These are phyloP conservation scores for Leistus spinibarbis DNA, from an alignment of 2,888 invertebrate species.

Conservation along the genomic window DNA sequence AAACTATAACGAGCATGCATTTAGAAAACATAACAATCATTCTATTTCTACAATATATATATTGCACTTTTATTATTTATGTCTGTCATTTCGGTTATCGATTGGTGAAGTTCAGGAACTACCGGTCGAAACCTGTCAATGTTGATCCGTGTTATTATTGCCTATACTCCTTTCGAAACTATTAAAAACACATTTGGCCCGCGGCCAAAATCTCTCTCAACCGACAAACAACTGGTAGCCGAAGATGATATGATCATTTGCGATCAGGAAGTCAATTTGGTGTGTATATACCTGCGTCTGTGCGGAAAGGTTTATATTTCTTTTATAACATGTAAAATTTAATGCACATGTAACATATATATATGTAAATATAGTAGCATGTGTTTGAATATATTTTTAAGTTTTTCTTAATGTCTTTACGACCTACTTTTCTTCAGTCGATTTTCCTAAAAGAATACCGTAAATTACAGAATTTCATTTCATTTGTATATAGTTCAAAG, in stretches of 20 bases:
- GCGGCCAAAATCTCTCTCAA: conserved; percentile 16
- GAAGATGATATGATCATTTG: conserved; percentile 17
- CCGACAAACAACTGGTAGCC: conserved; percentile 16
- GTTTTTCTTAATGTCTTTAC: conserved; percentile 1
- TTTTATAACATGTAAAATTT: conserved; percentile 7
- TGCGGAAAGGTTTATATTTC: too few species aligned
- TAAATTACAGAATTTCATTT: too few species aligned
- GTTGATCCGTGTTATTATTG: too few species aligned
- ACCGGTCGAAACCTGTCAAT: too few species aligned
- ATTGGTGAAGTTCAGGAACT: conserved; percentile 23
- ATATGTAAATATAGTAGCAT: too few species aligned
- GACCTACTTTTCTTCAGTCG: conserved; percentile 25
- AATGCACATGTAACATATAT: too few species aligned
- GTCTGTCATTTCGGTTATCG: conserved; percentile 12
- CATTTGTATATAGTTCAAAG: too few species aligned
- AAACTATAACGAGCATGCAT: too few species aligned
- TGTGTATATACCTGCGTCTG: neutral
- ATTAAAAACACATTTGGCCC: conserved; percentile 24
- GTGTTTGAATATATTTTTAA: conserved; percentile 27
- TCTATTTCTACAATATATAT: too few species aligned
- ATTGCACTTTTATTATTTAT: too few species aligned
- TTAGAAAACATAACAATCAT: too few species aligned
- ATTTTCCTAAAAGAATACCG: too few species aligned
- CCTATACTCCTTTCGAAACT: conserved; percentile 5
- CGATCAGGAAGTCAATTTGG: conserved; percentile 22